Percentiles rank a stretch among this genome's conserved stretches.
Evolutionary conservation across 2,113 vertebrate species (phyloP).

Genomic region (Spea bombifrons): DNA sequence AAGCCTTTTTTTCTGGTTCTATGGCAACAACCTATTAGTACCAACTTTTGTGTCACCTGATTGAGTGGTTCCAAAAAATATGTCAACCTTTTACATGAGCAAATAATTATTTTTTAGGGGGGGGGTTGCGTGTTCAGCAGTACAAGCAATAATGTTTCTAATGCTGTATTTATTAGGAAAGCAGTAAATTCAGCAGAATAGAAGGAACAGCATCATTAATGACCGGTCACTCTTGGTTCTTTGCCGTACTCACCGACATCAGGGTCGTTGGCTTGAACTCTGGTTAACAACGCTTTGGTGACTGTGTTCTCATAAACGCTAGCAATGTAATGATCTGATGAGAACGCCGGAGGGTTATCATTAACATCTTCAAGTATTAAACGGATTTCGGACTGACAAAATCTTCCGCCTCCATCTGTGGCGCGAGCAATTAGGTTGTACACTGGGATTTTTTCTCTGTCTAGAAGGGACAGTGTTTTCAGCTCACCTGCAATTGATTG

Average conservation of each 20-base stretch:
- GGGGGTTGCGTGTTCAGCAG: too few relatives aligned
- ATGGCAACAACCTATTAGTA: too few relatives aligned
- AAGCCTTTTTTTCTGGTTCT: too few relatives aligned
- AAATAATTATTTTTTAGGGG: too few relatives aligned
- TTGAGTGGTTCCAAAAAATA: too few relatives aligned
- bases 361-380: slow-evolving; percentile 88
- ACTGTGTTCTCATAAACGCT: slow-evolving; percentile 93
- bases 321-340: slow-evolving; percentile 72
- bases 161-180: too few relatives aligned
- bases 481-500: slow-evolving; percentile 78
- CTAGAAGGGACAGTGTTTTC: slow-evolving; percentile 76
- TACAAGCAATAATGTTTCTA: too few relatives aligned
- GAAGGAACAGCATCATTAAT: too few relatives aligned
- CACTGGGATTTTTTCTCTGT: slow-evolving; percentile 77
- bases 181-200: too few relatives aligned
- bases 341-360: slow-evolving; percentile 88
- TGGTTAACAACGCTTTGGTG: slow-evolving; percentile 85
- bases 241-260: slow-evolving; percentile 78
- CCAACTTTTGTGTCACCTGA: too few relatives aligned
- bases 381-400: slow-evolving; percentile 77
- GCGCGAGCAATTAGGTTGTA: slow-evolving; percentile 83
- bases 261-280: slow-evolving; percentile 89
- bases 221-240: too few relatives aligned
- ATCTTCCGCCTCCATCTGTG: slow-evolving; percentile 86
- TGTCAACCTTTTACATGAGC: too few relatives aligned